These are phyloP conservation scores for Gymnopithys bicolor DNA, from an alignment of 2,797 vertebrate genomes.

Conservation along the genomic window DNA sequence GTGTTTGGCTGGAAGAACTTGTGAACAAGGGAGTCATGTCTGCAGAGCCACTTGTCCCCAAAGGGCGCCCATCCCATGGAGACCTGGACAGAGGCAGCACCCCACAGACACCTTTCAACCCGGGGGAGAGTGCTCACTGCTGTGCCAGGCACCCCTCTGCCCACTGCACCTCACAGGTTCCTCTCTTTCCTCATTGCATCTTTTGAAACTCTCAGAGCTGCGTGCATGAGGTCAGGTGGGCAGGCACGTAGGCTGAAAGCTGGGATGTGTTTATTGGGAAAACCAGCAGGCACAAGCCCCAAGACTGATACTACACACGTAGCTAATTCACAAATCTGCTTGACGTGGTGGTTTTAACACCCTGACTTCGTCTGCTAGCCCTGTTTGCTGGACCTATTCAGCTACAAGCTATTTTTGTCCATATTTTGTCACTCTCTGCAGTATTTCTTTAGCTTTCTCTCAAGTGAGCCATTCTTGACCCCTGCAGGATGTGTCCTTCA, in stretches of 20 bases:
- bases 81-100: neutral
- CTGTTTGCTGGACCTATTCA: neutral
- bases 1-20: neutral
- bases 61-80: fast-evolving
- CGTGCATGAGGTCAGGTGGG: neutral
- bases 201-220: neutral
- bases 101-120: neutral
- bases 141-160: neutral
- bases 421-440: neutral
- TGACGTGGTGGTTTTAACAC: neutral
- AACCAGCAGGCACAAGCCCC: neutral
- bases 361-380: neutral
- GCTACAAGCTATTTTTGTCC: neutral
- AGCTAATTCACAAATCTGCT: neutral
- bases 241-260: fast-evolving
- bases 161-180: too few relatives aligned
- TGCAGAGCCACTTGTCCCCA: neutral
- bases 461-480: neutral
- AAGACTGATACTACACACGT: neutral
- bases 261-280: neutral
- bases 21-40: fast-evolving
- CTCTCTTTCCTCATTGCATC: neutral
- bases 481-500: neutral
- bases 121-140: fast-evolving
- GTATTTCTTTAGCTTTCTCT: neutral